A percentile compares a stretch with the other conserved stretches of the same genome.
phyloP scores from a whole-genome alignment of 2,797 vertebrate species.

The Artibeus jamaicensis region DNA sequence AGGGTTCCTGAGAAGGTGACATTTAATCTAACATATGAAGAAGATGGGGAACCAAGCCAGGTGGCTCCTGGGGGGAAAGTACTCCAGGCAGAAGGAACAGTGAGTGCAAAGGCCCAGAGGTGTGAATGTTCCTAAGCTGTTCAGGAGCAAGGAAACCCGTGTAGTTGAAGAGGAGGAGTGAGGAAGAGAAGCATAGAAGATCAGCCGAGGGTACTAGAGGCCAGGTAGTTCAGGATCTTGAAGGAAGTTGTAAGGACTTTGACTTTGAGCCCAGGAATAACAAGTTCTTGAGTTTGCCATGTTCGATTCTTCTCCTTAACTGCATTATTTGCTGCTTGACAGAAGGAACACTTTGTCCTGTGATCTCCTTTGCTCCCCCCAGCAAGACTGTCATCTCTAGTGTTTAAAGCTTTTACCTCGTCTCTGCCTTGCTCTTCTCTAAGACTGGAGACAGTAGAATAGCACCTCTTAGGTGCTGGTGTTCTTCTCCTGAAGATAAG shows the following conservation, averaged over 20 bases:
- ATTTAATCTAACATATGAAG: not conserved
- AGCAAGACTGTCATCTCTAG: not conserved
- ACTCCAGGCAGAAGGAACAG: not conserved
- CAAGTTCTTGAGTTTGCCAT: not conserved
- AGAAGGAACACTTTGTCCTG: not conserved
- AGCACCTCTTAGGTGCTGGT: not conserved
- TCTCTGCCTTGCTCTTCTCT: not conserved
- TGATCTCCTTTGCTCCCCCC: not conserved
- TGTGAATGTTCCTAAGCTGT: too few relatives aligned
- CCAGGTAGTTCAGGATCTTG: not conserved
- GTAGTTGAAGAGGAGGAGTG: rapidly evolving
- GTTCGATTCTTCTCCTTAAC: not conserved
- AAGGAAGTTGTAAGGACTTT: not conserved
- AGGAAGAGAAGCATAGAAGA: not conserved
- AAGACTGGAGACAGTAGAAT: too few relatives aligned
- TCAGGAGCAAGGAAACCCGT: not conserved
- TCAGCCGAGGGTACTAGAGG: rapidly evolving
- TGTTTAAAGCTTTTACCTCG: not conserved
- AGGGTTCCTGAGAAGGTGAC: not conserved
- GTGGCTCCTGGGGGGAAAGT: not conserved
- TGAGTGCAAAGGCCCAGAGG: not conserved
- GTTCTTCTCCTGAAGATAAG: not conserved
- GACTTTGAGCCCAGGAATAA: not conserved
- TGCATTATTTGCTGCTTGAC: not conserved
- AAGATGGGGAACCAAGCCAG: not conserved